Conservation (phyloP, 2,888 invertebrate species). For the Rotaria magnacalcarata region DNA sequence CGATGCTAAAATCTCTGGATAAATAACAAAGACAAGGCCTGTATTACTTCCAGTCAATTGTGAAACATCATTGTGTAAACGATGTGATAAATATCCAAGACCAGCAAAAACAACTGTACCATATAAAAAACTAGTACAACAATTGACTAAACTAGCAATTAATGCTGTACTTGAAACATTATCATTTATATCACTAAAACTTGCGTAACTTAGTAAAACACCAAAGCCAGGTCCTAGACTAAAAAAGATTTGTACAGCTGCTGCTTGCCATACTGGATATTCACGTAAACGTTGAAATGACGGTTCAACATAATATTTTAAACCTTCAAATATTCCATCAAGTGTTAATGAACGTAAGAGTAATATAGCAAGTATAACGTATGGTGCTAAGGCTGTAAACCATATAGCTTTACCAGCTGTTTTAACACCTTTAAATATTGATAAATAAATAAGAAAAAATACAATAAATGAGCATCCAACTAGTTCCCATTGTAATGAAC, state of each 20-base stretch:
- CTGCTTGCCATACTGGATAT: conserved; percentile 60
- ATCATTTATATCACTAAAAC: conserved; percentile 88
- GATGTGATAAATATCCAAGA: conserved; percentile 72
- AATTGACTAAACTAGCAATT: conserved; percentile 48
- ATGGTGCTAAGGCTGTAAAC: conserved; percentile 88
- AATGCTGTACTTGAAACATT: conserved; percentile 61
- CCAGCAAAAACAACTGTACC: conserved; percentile 57
- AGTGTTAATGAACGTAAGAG: conserved; percentile 75
- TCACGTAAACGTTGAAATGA: conserved; percentile 68
- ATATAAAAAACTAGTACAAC: conserved; percentile 49
- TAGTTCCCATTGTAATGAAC: conserved; percentile 55
- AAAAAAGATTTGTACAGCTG: conserved; percentile 88
- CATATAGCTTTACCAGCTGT: conserved; percentile 72
- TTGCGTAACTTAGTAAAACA: conserved; percentile 78
- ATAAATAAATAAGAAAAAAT: conserved; percentile 58
- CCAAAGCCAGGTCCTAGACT: conserved; percentile 90
- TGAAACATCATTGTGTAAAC: conserved; percentile 77
- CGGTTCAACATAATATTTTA: conserved; percentile 79
- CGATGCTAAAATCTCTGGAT: conserved; percentile 88
- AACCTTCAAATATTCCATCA: conserved; percentile 78
- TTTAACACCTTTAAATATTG: conserved; percentile 60
- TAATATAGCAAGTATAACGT: conserved; percentile 79
- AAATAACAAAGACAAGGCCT: conserved; percentile 85
- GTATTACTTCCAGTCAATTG: conserved; percentile 74
- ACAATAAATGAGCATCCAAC: conserved; percentile 55